phyloP scores from a whole-genome alignment of 2,113 vertebrate genomes.

The Formicarius rufipectus region DNA sequence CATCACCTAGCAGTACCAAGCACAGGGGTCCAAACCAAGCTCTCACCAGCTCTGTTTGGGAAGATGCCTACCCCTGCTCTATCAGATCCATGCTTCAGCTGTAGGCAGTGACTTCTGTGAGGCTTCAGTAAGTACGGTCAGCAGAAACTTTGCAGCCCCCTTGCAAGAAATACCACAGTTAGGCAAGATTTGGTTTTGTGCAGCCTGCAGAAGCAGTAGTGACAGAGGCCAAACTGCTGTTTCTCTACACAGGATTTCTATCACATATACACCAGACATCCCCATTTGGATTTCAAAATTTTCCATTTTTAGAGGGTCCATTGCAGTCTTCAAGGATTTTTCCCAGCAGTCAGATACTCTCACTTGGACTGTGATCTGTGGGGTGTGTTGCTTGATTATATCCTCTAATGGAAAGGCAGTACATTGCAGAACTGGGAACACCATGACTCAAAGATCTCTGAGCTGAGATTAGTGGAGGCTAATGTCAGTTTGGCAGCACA shows the following conservation, averaged over 20 bases:
- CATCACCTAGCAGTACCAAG: background rate
- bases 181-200: background rate
- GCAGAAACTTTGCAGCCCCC: background rate
- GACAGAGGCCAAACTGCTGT: background rate
- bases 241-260: background rate
- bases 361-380: accelerated
- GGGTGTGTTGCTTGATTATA: background rate
- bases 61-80: background rate
- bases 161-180: background rate
- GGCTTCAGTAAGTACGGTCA: background rate
- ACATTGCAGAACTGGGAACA: background rate
- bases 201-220: background rate
- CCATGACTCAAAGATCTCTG: constrained; percentile 5
- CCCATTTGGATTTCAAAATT: background rate
- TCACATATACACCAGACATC: background rate
- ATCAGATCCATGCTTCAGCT: accelerated
- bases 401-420: background rate
- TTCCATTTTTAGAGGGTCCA: background rate
- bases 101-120: background rate
- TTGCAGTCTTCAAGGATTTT: background rate
- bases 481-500: constrained; percentile 12
- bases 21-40: background rate
- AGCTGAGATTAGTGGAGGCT: constrained; percentile 10
- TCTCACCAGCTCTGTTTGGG: background rate
- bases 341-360: background rate